Evolutionary conservation across 2,888 invertebrate genomes (phyloP).

Genomic region (Drosophila mulleri): DNA sequence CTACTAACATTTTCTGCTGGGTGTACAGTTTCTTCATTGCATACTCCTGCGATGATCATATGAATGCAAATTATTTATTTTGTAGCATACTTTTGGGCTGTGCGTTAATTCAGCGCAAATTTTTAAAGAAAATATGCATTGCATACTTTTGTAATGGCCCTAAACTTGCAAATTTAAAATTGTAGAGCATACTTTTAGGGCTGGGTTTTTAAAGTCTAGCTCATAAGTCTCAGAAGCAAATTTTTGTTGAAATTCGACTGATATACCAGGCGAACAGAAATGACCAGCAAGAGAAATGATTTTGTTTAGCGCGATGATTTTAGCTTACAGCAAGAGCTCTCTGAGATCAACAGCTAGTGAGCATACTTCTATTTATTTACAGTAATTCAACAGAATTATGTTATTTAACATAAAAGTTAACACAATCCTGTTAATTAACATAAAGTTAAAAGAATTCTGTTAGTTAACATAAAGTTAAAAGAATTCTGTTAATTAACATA

Average conservation of each 20-base stretch:
- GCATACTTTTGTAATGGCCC: neutral
- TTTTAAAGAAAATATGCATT: too few relatives aligned
- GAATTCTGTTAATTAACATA: too few relatives aligned
- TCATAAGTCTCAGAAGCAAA: neutral
- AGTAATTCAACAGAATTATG: neutral
- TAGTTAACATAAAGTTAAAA: too few relatives aligned
- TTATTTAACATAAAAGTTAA: neutral
- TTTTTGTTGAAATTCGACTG: neutral
- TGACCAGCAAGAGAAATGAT: neutral
- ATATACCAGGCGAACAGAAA: constrained; percentile 8
- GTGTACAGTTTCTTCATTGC: neutral
- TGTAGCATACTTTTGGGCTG: neutral
- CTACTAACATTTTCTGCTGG: neutral
- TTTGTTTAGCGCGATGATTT: neutral
- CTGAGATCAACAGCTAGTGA: neutral
- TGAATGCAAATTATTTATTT: neutral
- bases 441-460: neutral
- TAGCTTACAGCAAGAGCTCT: neutral
- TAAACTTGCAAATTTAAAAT: neutral
- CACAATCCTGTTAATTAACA: neutral
- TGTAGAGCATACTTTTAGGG: neutral
- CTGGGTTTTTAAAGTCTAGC: neutral
- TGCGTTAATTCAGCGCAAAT: too few relatives aligned
- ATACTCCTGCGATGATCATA: neutral
- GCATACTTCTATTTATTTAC: neutral